These are phyloP conservation scores for Harpalus rufipes DNA, from an alignment of 2,888 invertebrate genomes.

Conservation along the genomic window DNA sequence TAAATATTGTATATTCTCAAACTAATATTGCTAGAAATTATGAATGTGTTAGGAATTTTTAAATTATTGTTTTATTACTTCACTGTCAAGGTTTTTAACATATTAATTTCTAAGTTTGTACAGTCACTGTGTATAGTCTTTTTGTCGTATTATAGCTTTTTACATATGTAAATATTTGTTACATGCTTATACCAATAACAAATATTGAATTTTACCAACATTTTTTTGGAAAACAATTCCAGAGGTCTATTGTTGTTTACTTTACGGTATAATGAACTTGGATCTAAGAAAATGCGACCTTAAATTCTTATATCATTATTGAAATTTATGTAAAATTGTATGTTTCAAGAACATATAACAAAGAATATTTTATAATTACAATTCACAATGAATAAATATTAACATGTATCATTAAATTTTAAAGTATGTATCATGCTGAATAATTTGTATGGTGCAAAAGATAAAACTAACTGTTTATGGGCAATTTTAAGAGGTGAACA, in stretches of 20 bases:
- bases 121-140: too few relatives aligned
- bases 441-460: background rate
- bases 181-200: background rate
- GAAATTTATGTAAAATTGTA: constrained; percentile 15
- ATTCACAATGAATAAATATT: background rate
- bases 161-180: constrained; percentile 21
- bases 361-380: constrained; percentile 28
- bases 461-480: constrained; percentile 21
- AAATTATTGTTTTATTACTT: too few relatives aligned
- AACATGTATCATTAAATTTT: constrained; percentile 10
- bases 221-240: constrained; percentile 3
- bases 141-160: background rate
- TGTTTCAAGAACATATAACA: constrained; percentile 21
- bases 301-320: constrained; percentile 17
- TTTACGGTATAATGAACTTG: background rate
- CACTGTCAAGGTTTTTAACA: background rate
- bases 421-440: background rate
- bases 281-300: background rate
- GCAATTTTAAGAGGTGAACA: constrained; percentile 10
- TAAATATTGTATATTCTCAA: too few relatives aligned
- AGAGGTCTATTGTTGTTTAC: background rate
- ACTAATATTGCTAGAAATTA: too few relatives aligned
- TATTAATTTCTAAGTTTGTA: too few relatives aligned
- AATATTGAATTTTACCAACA: background rate
- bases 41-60: too few relatives aligned